Evolutionary conservation across 2,113 vertebrate genomes (phyloP), one percentile per base, ranked within the genome.

Genomic region (Megaceryle maxima): DNA sequence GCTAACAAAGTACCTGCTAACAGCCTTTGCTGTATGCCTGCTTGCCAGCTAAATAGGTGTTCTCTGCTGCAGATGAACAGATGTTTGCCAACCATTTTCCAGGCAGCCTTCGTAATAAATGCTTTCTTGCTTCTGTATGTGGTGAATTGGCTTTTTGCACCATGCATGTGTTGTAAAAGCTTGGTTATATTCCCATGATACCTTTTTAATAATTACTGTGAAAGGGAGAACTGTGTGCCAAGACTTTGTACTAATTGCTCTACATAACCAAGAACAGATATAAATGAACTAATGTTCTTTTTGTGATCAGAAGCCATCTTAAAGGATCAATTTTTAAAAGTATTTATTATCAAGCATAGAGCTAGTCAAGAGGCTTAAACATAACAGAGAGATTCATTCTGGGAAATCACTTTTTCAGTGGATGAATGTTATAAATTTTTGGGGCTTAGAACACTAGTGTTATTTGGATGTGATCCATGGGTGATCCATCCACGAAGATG

Each of bases 281-380:
- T 84, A 96, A 66, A 81, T 76, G 35, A 95, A 57, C n/a, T 77
- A 68, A 95, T 48, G 19, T 83, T 88, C 63, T 88, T 88, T 94
- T 82, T 67, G 91, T 87, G 48, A 94, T 86, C 59, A 55, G 74
- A 83, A 95, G 51, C 56, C 83, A 89, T 81, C 72, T 16, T 93
- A 70, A 96, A 96, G 17, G 60, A 93, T 88, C 89, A 93, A 37
- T 94, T 96, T 97, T 92, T 88, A 87, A 96, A 84, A 91, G 33
- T 22, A 17, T 94, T 94, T 22, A 17, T 94, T 94, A 94, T 90
- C 77, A 90, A 55, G 22, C 48, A 91, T 88, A 72, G 90, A 89
- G 92, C 86, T 88, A 87, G 70, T 33, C 20, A 95, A 94, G 63
- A 67, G 20, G 16, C 75, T 94, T 82, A 95, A 95, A 87, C 41